Evolutionary conservation across 2,888 invertebrate genomes (phyloP), one percentile per base, ranked within the genome.

Genomic region (Sarcophaga variegata): DNA sequence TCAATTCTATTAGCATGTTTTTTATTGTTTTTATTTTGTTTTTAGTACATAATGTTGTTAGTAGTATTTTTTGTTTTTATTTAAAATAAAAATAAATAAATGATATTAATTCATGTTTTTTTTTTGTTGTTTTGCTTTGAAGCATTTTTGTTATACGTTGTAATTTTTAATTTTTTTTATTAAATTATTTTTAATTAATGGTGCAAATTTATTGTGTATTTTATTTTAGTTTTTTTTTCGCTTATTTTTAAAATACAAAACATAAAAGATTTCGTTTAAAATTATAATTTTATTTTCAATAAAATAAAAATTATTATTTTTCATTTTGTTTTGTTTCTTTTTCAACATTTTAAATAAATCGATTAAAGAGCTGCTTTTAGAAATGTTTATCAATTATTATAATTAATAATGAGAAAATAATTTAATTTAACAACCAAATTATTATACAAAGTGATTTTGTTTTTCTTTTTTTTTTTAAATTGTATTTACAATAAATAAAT

Each of bases 1-100:
- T 91, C 91, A 91, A 91, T 91, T 91, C 92, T 91, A 91, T 90
- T 92, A 91, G 92, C 92, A 91, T 92, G 72, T 81, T 81, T 76
- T 64, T 63, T 67, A 49, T 49, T 69, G 66, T 12, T 14, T 74
- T 77, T 77, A 27, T 83, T 12, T 49, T 83, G 49, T 17, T 78
- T 78, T 83, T 83, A 79, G 63, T 81, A 80, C 69, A 81, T 80
- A 72, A 66, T 62, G 77, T 78, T 27, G 81, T 80, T 71, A 75
- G 66, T 81, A 75, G 75, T 78, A 66, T 67, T 77, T 60, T 66
- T 78, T 80, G 74, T 54, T 85, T 85, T 77, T 83, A 70, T 45
- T 80, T 67, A 86, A 83, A 78, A 80, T 78, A 81, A 86, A 37
- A 76, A 12, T 17, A 79, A 49, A 70, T 77, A 74, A 22, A 59